Base-by-base conservation (phyloP, 2,888 invertebrate species). In the Mongoloraphidia duomilia region DNA sequence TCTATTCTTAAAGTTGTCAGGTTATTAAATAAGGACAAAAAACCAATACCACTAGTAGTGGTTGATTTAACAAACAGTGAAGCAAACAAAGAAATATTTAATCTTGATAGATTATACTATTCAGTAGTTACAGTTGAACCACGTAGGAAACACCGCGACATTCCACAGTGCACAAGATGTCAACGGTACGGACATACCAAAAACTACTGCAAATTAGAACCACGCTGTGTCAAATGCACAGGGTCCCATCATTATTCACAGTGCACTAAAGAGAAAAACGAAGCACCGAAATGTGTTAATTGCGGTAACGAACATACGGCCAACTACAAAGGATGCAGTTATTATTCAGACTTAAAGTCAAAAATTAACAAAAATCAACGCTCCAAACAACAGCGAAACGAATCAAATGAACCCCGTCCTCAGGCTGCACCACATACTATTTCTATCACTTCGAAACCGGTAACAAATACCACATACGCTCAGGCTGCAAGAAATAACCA, bases 181-280 rank as follows among this genome's bases (percentile, higher is more conserved):
- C 42, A 48, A 35, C 12, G 9, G 45, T 34, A 17, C 12, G 50
- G 44, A 39, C 47, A 37, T 44, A 44, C 14, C 43, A 49, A 33
- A 44, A 46, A 34, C 8, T 51, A 52, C 35, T 49, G 52, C 17
- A 14, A 39, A 35, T 26, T 35, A n/a, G 33, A 45, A 9, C 35
- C 47, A 34, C 17, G 41, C 9, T 53, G 52, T 14, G 49, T 51
- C 8, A 52, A 52, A 33, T 51, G 49, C 41, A 44, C 33, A 26
- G 46, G 41, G 40, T 12, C 44, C 9, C 52, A 51, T 34, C 2
- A 11, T 13, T 11, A 14, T 5, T 13, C 36, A 1, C 6, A 41
- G 17, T 52, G 50, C n/a, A 46, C 2, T 2, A 46, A 52, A 48
- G 43, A 45, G 34, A 6, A 1, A 10, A 35, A 40, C 13, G 43